Evolutionary conservation across 2,888 invertebrate genomes (phyloP).

Genomic region (Drosophila merina): DNA sequence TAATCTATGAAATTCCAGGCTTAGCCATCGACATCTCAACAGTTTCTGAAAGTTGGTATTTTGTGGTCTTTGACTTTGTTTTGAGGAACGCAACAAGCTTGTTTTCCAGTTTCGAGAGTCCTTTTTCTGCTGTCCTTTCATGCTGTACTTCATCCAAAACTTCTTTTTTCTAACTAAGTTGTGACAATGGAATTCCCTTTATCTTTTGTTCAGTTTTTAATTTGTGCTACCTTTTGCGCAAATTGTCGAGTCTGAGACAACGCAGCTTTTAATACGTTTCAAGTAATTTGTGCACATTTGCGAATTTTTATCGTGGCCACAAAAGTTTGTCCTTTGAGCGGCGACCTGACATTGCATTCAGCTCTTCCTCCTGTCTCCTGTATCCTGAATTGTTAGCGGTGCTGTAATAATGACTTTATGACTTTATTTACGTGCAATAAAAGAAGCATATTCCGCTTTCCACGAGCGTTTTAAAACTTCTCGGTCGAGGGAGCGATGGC

Average conservation of each 20-base stretch:
- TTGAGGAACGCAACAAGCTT: too few relatives aligned
- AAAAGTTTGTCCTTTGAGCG: constrained; percentile 68
- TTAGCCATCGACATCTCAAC: too few relatives aligned
- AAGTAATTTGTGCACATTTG: constrained; percentile 74
- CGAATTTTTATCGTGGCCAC: constrained; percentile 70
- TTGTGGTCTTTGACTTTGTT: too few relatives aligned
- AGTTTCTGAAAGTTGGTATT: too few relatives aligned
- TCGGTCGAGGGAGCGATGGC: constrained; percentile 4
- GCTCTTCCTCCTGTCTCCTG: background rate
- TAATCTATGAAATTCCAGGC: too few relatives aligned
- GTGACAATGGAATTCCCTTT: constrained; percentile 24
- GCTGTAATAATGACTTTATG: constrained; percentile 76
- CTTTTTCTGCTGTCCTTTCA: background rate
- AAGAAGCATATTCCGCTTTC: constrained; percentile 25
- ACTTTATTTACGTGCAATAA: constrained; percentile 76
- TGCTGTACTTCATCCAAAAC: background rate
- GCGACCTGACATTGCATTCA: constrained; percentile 1
- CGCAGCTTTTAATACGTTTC: constrained; percentile 65
- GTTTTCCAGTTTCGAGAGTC: too few relatives aligned
- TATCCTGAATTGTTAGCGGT: constrained; percentile 56
- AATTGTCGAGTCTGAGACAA: constrained; percentile 35
- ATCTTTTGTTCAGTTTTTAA: constrained; percentile 36
- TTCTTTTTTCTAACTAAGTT: constrained; percentile 8
- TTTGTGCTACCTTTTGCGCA: constrained; percentile 59
- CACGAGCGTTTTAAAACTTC: constrained; percentile 2